Evolutionary conservation across 2,113 vertebrate species (phyloP), one percentile per base, ranked within the genome.

Genomic region (Crotalus tigris): DNA sequence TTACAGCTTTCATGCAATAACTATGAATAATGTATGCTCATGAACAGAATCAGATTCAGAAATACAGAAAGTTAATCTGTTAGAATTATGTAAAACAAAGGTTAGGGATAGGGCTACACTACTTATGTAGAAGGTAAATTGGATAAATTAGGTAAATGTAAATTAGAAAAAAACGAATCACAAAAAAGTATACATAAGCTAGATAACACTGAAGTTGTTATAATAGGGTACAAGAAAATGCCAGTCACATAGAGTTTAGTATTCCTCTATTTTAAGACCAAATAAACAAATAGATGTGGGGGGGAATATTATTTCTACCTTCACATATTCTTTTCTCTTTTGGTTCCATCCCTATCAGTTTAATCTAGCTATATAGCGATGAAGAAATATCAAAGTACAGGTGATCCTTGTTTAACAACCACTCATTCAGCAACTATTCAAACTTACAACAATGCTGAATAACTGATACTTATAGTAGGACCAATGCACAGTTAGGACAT

Each of bases 111-210:
- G 21, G 29, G 49, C 49, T 59, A 29, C 39, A 39, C 5, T 81
- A 64, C 44, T 90, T 51, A 87, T 21, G 46, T 53, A 54, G 19
- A 85, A 88, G 85, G 44, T 64, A 46, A 51, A n/a, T 69, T 69
- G 64, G 64, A 69, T 33, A 33, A 69, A 69, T 69, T 69, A n/a
- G 12, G 29, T 33, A 69, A n/a, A 69, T 6, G n/a, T 91, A 91
- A 86, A 24, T 85, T 44, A 86, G n/a, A 26, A 95, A 26, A 94
- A 51, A 91, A 92, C 93, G 44, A 87, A 91, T 93, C 94, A 89
- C 93, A 89, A n/a, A 85, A 86, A 87, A n/a, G 33, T 92, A 55
- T 39, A 64, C 69, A 87, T 93, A 89, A 93, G 54, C 39, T 93
- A 81, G 92, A 90, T 46, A 3, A 85, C 17, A 75, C 61, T 44